Evolutionary conservation across 2,113 vertebrate species (phyloP), one percentile per base, ranked within the genome.

Genomic region (Diadophis punctatus): DNA sequence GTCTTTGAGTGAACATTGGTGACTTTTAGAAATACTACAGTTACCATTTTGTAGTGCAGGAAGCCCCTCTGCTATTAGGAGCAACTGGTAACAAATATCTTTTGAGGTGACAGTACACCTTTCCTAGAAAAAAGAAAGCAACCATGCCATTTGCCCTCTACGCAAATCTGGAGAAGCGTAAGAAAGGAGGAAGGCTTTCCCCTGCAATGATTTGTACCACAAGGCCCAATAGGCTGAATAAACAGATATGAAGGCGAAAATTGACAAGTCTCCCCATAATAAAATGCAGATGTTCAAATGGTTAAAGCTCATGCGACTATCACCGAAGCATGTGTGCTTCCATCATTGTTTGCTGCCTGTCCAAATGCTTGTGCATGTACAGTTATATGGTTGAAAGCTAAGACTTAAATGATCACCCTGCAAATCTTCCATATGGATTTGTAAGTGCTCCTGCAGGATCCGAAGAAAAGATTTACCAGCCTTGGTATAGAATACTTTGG

Each of bases 381-480:
- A 89, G 92, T 56, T 94, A 89, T 88, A 93, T 56, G 55, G 7
- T 0, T 90, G 91, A 84, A 68, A 16, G 88, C 86, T 58, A 93
- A 91, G 46, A 39, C 88, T 94, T 94, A 88, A 87, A 90, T 43
- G 58, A 92, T 43, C 90, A 93, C 63, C 53, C 89, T 74, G 14
- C 4, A n/a, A 85, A n/a, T n/a, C 86, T 90, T 1, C 53, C 90
- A 39, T 48, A 58, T 52, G 91, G 18, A 46, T 89, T 90, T 90
- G 91, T 91, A 95, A 94, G 88, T 96, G 92, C 86, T 94, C 10
- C 1, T 94, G 49, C 53, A 94, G 89, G 63, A 94, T 96, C 96
- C 97, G 93, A 96, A 97, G 96, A 96, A 98, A 97, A 97, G 95
- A 96, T 93, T 96, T 80, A 94, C 89, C 97, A 97, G 97, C 97